phyloP scores from a whole-genome alignment of 1,140 invertebrate genomes.

The Himalopsyche phryganea region DNA sequence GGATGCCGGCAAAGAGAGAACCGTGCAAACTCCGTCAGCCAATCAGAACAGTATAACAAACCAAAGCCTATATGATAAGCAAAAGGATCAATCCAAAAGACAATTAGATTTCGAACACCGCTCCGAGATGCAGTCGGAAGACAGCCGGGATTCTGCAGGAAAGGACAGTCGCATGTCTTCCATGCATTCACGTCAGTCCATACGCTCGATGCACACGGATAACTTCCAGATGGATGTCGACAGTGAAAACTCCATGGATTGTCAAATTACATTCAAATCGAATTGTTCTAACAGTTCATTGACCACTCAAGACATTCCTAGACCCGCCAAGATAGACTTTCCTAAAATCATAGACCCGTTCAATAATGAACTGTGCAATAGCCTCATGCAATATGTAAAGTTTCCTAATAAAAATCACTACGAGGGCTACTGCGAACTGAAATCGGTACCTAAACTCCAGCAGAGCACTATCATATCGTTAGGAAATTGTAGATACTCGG shows the following conservation, averaged over 20 bases:
- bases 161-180: slow-evolving; percentile 51
- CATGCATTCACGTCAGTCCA: slow-evolving; percentile 46
- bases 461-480: slow-evolving; percentile 41
- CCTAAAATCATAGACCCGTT: slow-evolving; percentile 55
- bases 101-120: slow-evolving; percentile 50
- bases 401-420: slow-evolving; percentile 55
- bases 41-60: slow-evolving; percentile 44
- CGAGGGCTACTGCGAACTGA: slow-evolving; percentile 46
- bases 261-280: slow-evolving; percentile 46
- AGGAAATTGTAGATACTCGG: slow-evolving; percentile 54
- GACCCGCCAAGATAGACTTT: slow-evolving; percentile 49
- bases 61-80: slow-evolving; percentile 43
- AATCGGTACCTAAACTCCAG: slow-evolving; percentile 47
- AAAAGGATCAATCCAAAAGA: slow-evolving; percentile 50
- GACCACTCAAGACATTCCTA: slow-evolving; percentile 48
- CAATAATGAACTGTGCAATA: slow-evolving; percentile 51
- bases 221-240: slow-evolving; percentile 52
- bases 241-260: slow-evolving; percentile 53
- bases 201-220: slow-evolving; percentile 14
- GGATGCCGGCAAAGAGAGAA: slow-evolving; percentile 45
- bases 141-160: slow-evolving; percentile 49
- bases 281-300: slow-evolving; percentile 48
- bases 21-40: slow-evolving; percentile 43
- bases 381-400: slow-evolving; percentile 55
- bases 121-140: slow-evolving; percentile 48